Conservation (phyloP, 2,113 vertebrate species). For the Numenius arquata region DNA sequence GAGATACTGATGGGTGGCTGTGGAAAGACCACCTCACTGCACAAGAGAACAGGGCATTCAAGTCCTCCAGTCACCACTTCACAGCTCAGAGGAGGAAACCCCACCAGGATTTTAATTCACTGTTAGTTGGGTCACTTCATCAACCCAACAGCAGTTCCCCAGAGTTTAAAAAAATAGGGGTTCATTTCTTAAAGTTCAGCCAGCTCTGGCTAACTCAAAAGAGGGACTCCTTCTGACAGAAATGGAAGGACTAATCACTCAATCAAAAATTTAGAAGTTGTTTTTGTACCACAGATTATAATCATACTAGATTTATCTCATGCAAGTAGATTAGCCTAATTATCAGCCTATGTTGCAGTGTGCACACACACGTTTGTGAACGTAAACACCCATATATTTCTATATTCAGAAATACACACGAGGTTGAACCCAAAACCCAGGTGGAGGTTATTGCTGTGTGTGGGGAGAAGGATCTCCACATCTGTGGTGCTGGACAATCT, state of each 20-base stretch:
- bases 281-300: background rate
- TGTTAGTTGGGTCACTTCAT: background rate
- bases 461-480: background rate
- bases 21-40: slow-evolving; percentile 27
- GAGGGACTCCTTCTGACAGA: background rate
- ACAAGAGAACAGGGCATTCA: background rate
- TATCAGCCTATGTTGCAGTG: background rate
- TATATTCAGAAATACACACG: background rate
- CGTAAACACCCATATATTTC: background rate
- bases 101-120: background rate
- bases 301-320: slow-evolving; percentile 41
- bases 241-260: background rate
- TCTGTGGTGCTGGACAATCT: background rate
- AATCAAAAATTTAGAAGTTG: background rate
- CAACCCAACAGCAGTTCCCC: background rate
- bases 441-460: background rate
- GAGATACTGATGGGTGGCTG: background rate
- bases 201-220: background rate
- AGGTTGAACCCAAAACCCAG: background rate
- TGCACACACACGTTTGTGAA: background rate
- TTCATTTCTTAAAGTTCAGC: background rate
- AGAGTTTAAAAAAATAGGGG: background rate
- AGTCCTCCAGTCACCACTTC: background rate
- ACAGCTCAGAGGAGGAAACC: background rate
- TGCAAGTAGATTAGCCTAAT: background rate